Evolutionary conservation across 2,113 vertebrate genomes (phyloP).

Genomic region (Hyperoodon ampullatus): DNA sequence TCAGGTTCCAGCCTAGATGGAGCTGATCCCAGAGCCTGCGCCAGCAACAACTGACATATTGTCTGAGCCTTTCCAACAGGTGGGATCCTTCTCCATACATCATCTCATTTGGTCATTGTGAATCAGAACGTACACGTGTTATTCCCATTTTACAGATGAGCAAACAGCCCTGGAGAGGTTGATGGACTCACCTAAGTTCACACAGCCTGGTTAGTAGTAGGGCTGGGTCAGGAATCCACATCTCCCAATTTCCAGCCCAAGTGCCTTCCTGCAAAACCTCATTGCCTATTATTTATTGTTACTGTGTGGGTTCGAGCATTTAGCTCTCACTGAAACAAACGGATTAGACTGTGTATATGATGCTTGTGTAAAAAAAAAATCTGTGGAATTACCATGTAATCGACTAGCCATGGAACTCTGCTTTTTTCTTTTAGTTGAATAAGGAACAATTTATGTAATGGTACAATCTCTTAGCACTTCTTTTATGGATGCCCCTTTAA

Average conservation of each 20-base stretch:
- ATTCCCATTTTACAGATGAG: slow-evolving; percentile 40
- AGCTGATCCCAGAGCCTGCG: not conserved
- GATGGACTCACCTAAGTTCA: not conserved
- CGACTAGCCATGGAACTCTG: not conserved
- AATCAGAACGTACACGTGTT: not conserved
- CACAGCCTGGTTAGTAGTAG: not conserved
- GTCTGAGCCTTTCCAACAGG: not conserved
- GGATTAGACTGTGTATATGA: not conserved
- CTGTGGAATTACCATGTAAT: slow-evolving; percentile 16
- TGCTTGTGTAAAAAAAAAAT: not conserved
- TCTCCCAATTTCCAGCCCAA: not conserved
- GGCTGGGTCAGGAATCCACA: not conserved
- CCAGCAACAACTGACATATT: not conserved
- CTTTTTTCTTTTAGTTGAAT: slow-evolving; percentile 30
- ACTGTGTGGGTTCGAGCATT: not conserved
- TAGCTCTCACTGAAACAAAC: not conserved
- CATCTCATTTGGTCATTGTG: not conserved
- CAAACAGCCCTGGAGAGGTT: not conserved
- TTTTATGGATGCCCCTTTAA: slow-evolving; percentile 15
- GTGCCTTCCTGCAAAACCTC: not conserved
- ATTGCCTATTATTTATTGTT: slow-evolving; percentile 9
- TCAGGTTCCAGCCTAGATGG: not conserved
- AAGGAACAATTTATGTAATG: not conserved
- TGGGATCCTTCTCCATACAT: not conserved
- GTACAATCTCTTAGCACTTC: not conserved